A percentile compares a stretch with the other conserved stretches of the same genome.
Conservation (phyloP, 2,797 vertebrate genomes). For the Myotis myotis region DNA sequence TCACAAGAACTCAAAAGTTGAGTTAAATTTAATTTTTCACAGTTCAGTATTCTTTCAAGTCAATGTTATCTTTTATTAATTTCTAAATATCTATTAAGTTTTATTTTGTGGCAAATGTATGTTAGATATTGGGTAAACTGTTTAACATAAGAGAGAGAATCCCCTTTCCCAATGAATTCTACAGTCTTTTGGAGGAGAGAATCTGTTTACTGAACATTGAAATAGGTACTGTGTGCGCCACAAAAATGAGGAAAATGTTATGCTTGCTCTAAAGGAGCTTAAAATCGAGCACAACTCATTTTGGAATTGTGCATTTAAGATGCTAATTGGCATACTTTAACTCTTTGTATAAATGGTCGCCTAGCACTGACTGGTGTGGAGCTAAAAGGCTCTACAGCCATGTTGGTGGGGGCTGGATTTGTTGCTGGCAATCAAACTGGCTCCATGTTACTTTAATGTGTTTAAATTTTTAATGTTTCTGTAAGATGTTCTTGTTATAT, state of each 20-base stretch:
- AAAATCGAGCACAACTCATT: neutral
- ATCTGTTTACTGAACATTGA: neutral
- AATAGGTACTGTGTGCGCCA: neutral
- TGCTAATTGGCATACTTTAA: slow-evolving; percentile 6
- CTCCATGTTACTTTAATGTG: neutral
- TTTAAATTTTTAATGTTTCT: neutral
- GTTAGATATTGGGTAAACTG: neutral
- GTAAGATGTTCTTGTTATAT: neutral
- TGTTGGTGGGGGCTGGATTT: neutral
- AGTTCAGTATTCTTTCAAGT: neutral
- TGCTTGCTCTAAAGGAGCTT: slow-evolving; percentile 7
- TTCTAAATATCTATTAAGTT: neutral
- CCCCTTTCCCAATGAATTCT: neutral
- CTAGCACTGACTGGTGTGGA: neutral
- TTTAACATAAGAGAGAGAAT: neutral
- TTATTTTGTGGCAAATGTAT: neutral
- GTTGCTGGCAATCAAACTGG: neutral
- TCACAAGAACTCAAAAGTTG: neutral
- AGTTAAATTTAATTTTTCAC: slow-evolving; percentile 26
- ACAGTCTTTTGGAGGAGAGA: neutral
- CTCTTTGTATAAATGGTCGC: neutral
- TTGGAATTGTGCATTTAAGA: neutral
- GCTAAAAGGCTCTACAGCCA: neutral
- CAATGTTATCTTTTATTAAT: neutral
- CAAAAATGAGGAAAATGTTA: neutral